Percentiles rank a stretch among this genome's conserved stretches.
Conservation (phyloP, 2,888 invertebrate genomes). For the Galeruca laticollis region DNA sequence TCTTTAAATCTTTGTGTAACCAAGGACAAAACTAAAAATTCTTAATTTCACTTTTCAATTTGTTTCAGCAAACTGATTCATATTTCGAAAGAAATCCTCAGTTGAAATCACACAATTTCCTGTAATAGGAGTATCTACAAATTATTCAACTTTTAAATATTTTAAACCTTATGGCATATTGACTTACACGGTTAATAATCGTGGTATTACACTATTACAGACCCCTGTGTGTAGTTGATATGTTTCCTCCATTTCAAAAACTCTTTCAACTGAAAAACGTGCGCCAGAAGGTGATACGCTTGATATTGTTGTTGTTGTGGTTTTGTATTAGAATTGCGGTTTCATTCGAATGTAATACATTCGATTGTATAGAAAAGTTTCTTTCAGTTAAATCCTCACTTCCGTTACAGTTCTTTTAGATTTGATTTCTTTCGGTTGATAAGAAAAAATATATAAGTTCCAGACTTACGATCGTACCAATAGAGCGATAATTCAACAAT, state of each 20-base stretch:
- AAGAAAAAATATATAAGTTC: not conserved
- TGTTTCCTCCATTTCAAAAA: constrained; percentile 27
- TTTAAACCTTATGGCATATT: too few species aligned
- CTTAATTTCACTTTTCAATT: too few species aligned
- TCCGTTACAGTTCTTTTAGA: not conserved
- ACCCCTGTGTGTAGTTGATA: constrained; percentile 13
- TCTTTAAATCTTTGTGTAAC: too few species aligned
- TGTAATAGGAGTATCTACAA: too few species aligned
- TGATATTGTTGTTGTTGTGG: constrained; percentile 18
- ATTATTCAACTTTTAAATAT: too few species aligned
- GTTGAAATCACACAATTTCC: too few species aligned
- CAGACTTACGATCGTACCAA: not conserved
- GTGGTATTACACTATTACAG: not conserved
- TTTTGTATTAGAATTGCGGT: constrained; percentile 14
- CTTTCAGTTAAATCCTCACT: constrained; percentile 17
- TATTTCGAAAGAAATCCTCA: too few species aligned
- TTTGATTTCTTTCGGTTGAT: constrained; percentile 6
- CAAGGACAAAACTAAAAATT: too few species aligned
- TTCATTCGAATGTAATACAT: constrained; percentile 10
- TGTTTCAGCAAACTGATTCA: too few species aligned
- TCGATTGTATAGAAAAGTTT: constrained; percentile 4
- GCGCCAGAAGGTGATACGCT: constrained; percentile 17
- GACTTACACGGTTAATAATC: too few species aligned
- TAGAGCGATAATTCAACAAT: not conserved
- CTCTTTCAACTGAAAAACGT: constrained; percentile 22